A percentile compares a stretch with the other conserved stretches of the same genome.
Conservation (phyloP, 1,140 invertebrate genomes). For the Physella acuta region DNA sequence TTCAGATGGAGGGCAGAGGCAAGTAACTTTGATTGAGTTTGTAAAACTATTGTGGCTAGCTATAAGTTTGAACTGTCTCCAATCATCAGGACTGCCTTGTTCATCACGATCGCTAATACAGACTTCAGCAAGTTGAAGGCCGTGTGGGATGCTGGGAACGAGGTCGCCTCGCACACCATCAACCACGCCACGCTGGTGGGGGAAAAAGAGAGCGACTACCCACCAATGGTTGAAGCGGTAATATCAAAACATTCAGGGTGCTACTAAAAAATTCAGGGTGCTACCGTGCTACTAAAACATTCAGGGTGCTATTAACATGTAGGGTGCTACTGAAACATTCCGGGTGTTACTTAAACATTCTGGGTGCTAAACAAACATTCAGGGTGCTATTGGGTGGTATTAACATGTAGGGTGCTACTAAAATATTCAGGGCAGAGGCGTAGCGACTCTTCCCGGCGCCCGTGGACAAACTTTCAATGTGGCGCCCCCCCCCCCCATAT, state of each 20-base stretch:
- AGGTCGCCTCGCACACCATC: constrained; percentile 13
- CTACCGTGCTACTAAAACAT: background rate
- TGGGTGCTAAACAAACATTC: background rate
- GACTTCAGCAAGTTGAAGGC: background rate
- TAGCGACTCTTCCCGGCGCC: too few relatives aligned
- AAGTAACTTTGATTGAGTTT: too few relatives aligned
- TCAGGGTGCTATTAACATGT: background rate
- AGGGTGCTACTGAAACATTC: background rate
- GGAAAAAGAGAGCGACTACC: background rate
- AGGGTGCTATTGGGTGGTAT: background rate
- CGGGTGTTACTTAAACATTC: background rate
- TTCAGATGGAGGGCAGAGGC: too few relatives aligned
- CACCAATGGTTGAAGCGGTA: background rate
- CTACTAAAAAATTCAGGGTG: background rate
- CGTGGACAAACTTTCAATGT: too few relatives aligned
- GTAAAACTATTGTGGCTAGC: too few relatives aligned
- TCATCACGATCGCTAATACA: background rate
- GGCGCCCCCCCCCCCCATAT: too few relatives aligned
- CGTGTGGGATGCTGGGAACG: background rate
- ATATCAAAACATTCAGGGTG: background rate
- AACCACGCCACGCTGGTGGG: background rate
- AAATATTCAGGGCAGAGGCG: too few relatives aligned
- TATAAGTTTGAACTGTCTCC: too few relatives aligned
- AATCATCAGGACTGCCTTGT: constrained; percentile 16
- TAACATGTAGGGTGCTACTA: background rate